phyloP scores from a whole-genome alignment of 2,797 vertebrate genomes.

The Australoheros facetus region DNA sequence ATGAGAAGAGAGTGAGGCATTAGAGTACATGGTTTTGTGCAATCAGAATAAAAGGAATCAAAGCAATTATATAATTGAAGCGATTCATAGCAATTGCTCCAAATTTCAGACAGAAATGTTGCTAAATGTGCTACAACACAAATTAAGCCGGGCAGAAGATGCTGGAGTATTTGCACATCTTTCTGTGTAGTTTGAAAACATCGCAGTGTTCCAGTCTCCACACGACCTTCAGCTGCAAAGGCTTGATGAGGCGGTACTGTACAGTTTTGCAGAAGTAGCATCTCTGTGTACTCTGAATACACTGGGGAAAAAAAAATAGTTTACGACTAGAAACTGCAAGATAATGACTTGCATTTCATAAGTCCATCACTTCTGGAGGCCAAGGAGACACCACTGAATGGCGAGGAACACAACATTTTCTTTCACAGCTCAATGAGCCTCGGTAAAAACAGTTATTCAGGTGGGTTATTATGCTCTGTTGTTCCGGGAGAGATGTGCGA shows the following conservation, averaged over 20 bases:
- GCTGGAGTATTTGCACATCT: conserved; percentile 20
- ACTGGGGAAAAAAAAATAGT: conserved; percentile 13
- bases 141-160: conserved; percentile 11
- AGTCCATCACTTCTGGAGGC: conserved; percentile 48
- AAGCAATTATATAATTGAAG: conserved; percentile 4
- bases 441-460: conserved; percentile 20
- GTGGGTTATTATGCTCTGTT: conserved; percentile 26
- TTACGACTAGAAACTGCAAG: conserved; percentile 24
- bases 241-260: conserved; percentile 18
- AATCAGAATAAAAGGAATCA: not conserved
- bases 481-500: conserved; percentile 26
- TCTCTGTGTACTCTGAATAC: conserved; percentile 14
- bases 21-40: not conserved
- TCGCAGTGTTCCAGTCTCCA: conserved; percentile 4
- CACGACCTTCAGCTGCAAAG: conserved; percentile 43
- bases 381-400: conserved; percentile 53
- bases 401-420: conserved; percentile 31
- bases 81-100: not conserved
- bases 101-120: conserved; percentile 10
- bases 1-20: not conserved
- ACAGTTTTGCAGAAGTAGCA: conserved; percentile 25
- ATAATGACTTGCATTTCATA: conserved; percentile 44
- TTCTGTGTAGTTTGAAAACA: conserved; percentile 22
- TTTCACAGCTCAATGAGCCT: conserved; percentile 5
- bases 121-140: not conserved